A percentile compares a stretch with the other conserved stretches of the same genome.
These are phyloP conservation scores for Cenopis cana DNA, from an alignment of 2,888 invertebrate genomes.

Conservation along the genomic window DNA sequence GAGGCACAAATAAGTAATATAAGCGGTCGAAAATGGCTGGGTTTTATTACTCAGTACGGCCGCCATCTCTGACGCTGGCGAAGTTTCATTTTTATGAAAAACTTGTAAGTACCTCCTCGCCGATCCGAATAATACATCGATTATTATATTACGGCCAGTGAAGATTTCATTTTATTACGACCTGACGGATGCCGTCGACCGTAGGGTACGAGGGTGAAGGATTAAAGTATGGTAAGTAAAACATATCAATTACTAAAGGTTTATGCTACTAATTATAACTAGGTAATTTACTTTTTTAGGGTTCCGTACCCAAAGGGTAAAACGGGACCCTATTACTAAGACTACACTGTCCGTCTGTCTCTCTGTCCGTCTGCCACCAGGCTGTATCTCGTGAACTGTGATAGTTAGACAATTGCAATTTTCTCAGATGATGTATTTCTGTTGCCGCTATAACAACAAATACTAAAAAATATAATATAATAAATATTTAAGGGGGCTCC, in stretches of 20 bases:
- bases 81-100: slow-evolving; percentile 55
- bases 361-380: too few relatives aligned
- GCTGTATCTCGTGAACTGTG: too few relatives aligned
- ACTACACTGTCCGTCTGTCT: too few relatives aligned
- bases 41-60: slow-evolving; percentile 53
- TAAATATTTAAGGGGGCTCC: too few relatives aligned
- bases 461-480: too few relatives aligned
- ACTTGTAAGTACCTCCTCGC: slow-evolving; percentile 49
- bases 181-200: background rate
- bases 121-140: slow-evolving; percentile 59
- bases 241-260: background rate
- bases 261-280: background rate
- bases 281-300: too few relatives aligned
- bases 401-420: too few relatives aligned
- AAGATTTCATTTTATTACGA: slow-evolving; percentile 29
- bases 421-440: too few relatives aligned
- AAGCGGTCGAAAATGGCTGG: slow-evolving; percentile 59
- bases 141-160: slow-evolving; percentile 44
- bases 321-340: too few relatives aligned
- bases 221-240: slow-evolving; percentile 1
- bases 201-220: background rate
- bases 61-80: slow-evolving; percentile 36
- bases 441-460: too few relatives aligned
- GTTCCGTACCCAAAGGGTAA: too few relatives aligned
- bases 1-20: slow-evolving; percentile 58